Conservation (phyloP, 2,113 vertebrate genomes). For the Sphyrna mokarran region DNA sequence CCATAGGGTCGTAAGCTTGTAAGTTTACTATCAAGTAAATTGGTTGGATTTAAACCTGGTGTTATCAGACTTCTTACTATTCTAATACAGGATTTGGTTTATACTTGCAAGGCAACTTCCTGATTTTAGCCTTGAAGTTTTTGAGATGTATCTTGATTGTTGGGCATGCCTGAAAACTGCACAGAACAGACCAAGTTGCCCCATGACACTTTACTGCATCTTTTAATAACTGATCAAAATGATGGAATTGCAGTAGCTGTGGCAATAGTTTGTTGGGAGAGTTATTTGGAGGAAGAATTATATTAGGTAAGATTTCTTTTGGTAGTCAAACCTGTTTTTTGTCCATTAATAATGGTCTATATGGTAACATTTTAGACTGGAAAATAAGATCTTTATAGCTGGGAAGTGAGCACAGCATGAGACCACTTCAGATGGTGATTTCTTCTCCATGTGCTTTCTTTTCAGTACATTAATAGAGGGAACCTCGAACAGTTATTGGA, state of each 20-base stretch:
- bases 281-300: background rate
- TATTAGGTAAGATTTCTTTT: background rate
- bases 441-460: constrained; percentile 40
- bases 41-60: no score
- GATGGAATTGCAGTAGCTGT: background rate
- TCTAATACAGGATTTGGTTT: background rate
- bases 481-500: constrained; percentile 95
- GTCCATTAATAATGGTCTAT: background rate
- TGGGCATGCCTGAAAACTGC: background rate
- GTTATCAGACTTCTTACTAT: no score
- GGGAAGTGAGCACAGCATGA: background rate
- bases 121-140: background rate
- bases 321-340: background rate
- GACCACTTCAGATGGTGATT: background rate
- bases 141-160: background rate
- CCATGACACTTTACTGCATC: no score
- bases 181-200: background rate
- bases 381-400: background rate
- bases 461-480: constrained; percentile 92
- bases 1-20: no score
- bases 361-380: background rate
- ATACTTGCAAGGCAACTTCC: no score
- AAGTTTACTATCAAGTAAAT: no score
- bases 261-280: background rate
- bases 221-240: background rate